Base-by-base conservation (phyloP, 2,888 invertebrate species). In the Stenichneumon culpator region DNA sequence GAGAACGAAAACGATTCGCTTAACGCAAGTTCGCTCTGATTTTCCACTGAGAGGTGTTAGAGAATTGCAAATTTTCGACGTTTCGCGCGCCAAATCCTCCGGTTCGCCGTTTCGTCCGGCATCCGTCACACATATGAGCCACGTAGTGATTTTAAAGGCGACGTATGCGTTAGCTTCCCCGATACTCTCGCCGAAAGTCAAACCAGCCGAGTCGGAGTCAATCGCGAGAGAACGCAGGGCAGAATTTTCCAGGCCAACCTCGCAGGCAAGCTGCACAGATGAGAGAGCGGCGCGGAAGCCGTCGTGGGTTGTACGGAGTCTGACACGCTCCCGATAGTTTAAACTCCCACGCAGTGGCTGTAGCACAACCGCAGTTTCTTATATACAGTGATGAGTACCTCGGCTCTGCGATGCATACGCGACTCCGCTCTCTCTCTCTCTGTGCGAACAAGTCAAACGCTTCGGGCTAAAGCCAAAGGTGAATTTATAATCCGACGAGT, bases 401-500 rank as follows among this genome's bases (percentile, higher is more conserved):
- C n/a, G 28, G 6, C 60, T 60, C 16, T 25, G 28, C 28, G 25
- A 32, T 60, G 32, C 32, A 32, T 32, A 32, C 9, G 22, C 57
- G 57, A 57, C 57, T 22, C 19, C 22, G 19, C 57, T 57, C 57
- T 22, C 22, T 9, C 19, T 22, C 22, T 7, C 60, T 28, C 60
- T 16, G 16, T 14, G 60, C 36, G 28, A 54, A 63, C 54, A 78
- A 82, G 65, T 82, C 82, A 72, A 82, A 78, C 77, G 70, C 72
- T 63, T 63, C 32, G 14, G 77, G 77, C 77, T 57, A 82, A 77
- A 79, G 72, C 54, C 36, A 70, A 82, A 78, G 70, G 77, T 78
- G 72, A 72, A 82, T 82, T 82, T 57, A 72, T 82, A 78, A 82
- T 82, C 67, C 65, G 47, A n/a, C 67, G 19, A 72, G 72, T 60